Conservation (phyloP, 2,113 vertebrate genomes). For the Thunnus maccoyii region DNA sequence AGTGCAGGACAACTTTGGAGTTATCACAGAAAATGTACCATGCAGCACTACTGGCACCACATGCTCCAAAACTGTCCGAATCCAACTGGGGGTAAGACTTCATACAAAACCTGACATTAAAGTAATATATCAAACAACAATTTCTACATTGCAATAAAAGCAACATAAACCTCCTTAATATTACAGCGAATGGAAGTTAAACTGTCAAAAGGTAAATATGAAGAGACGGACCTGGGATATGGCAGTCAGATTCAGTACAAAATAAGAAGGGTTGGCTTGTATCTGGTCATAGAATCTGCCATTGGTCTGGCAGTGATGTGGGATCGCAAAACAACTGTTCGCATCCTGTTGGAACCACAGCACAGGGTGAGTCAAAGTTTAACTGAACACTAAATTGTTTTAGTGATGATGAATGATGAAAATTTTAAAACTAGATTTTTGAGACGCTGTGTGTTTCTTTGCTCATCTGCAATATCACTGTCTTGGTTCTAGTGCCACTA, state of each 20-base stretch:
- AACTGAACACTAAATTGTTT: not conserved
- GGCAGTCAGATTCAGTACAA: constrained; percentile 79
- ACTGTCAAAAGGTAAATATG: constrained; percentile 82
- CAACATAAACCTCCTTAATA: constrained; percentile 11
- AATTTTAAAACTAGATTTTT: not conserved
- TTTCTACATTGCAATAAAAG: not conserved
- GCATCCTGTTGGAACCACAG: constrained; percentile 87
- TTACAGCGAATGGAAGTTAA: constrained; percentile 89
- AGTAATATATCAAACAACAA: not conserved
- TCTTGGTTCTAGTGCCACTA: not conserved
- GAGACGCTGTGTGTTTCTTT: not conserved
- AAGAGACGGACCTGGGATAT: constrained; percentile 60
- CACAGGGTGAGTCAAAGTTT: constrained; percentile 84
- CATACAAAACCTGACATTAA: not conserved
- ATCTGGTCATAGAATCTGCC: constrained; percentile 89
- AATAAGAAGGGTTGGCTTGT: constrained; percentile 88
- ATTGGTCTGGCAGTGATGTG: constrained; percentile 91
- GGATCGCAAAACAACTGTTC: constrained; percentile 93
- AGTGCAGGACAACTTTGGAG: constrained; percentile 82
- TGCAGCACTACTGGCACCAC: constrained; percentile 95
- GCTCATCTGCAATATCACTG: not conserved
- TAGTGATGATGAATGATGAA: not conserved
- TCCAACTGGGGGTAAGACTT: constrained; percentile 91
- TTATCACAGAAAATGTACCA: constrained; percentile 94
- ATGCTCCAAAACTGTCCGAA: constrained; percentile 94